Evolutionary conservation across 1,140 invertebrate species (phyloP).

Genomic region (Zaprionus capensis): DNA sequence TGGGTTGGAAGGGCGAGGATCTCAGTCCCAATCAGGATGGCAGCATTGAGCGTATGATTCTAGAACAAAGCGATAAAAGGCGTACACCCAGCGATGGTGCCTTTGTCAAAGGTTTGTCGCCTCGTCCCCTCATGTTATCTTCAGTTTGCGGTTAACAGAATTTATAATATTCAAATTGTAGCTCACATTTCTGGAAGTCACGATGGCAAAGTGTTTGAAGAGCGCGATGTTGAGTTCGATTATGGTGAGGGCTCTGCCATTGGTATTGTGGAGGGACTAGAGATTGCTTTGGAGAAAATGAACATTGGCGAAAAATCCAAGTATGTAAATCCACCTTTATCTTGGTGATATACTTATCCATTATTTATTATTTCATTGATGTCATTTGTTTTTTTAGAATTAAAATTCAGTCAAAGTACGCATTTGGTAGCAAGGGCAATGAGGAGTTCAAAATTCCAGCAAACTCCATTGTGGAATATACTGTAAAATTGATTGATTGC

Average conservation of each 20-base stretch:
- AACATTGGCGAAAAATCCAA: slow-evolving; percentile 91
- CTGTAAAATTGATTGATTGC: slow-evolving; percentile 92
- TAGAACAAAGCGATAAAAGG: slow-evolving; percentile 85
- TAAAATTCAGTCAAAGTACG: slow-evolving; percentile 91
- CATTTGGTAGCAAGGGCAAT: slow-evolving; percentile 91
- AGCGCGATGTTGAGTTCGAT: slow-evolving; percentile 91
- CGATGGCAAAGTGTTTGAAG: slow-evolving; percentile 89
- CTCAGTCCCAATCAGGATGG: slow-evolving; percentile 92
- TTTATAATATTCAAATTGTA: slow-evolving; percentile 78
- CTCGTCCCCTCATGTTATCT: not conserved
- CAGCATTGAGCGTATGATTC: slow-evolving; percentile 90
- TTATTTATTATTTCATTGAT: not conserved
- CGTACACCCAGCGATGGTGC: slow-evolving; percentile 94
- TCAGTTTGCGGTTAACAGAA: slow-evolving; percentile 37
- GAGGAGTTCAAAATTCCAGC: slow-evolving; percentile 91
- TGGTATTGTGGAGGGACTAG: slow-evolving; percentile 92
- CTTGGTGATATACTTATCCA: not conserved
- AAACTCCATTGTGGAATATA: slow-evolving; percentile 92
- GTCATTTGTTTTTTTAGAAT: slow-evolving; percentile 42
- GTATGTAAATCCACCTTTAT: slow-evolving; percentile 32
- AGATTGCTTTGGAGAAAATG: slow-evolving; percentile 93
- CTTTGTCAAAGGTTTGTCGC: slow-evolving; percentile 88
- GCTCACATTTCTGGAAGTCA: slow-evolving; percentile 92
- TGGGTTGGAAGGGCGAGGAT: slow-evolving; percentile 94
- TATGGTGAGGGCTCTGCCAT: slow-evolving; percentile 93